These are phyloP conservation scores for Anhinga rufa DNA, from an alignment of 2,113 vertebrate genomes.

Conservation along the genomic window DNA sequence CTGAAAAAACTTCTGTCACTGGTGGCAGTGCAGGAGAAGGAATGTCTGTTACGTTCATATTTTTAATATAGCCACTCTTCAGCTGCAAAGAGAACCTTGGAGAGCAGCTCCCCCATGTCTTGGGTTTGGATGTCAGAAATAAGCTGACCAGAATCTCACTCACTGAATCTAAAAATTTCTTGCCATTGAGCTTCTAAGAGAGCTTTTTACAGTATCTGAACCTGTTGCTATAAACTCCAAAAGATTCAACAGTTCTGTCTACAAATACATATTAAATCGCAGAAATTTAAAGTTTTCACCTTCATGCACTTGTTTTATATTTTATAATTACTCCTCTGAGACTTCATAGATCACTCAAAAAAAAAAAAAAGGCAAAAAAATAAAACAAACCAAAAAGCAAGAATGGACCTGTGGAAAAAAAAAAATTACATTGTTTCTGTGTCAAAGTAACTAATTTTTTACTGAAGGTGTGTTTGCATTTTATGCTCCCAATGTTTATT, in stretches of 20 bases:
- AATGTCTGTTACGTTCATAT: fast-evolving
- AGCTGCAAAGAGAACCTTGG: not conserved
- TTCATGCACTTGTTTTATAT: not conserved
- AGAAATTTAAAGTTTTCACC: not conserved
- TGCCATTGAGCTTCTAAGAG: not conserved
- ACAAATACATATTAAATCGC: not conserved
- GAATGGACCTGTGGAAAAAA: not conserved
- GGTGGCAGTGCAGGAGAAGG: not conserved
- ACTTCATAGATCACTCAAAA: not conserved
- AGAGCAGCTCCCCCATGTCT: not conserved
- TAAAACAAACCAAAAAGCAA: not conserved
- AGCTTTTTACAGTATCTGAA: not conserved
- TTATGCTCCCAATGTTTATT: not conserved
- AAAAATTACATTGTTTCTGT: not conserved
- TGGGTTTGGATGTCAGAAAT: not conserved
- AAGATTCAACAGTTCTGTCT: not conserved
- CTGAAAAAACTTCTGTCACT: not conserved
- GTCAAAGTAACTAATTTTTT: not conserved
- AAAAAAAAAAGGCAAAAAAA: too few relatives aligned
- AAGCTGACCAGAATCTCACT: not conserved
- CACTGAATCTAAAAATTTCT: not conserved
- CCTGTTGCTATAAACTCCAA: not conserved
- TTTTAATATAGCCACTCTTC: not conserved
- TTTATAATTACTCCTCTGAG: not conserved
- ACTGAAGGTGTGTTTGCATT: not conserved